Conservation (phyloP, 2,797 vertebrate species). For the Aratinga solstitialis region DNA sequence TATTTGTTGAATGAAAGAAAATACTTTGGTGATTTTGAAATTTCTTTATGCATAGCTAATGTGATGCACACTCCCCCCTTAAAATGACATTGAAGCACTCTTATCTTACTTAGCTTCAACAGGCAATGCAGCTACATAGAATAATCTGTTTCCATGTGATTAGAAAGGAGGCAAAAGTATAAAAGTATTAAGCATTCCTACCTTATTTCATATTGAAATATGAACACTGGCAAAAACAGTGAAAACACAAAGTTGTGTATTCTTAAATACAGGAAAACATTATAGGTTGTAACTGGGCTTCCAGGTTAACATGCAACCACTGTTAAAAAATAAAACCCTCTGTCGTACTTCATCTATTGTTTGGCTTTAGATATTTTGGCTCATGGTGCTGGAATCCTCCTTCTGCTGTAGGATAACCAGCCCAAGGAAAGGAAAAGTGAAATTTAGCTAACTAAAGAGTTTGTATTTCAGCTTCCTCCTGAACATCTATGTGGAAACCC, state of each 20-base stretch:
- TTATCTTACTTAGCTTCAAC: background rate
- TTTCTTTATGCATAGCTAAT: background rate
- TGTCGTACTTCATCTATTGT: rapidly evolving
- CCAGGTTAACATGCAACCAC: rapidly evolving
- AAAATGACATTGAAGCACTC: background rate
- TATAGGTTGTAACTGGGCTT: background rate
- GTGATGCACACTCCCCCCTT: rapidly evolving
- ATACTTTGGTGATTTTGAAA: background rate
- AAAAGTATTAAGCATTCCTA: background rate
- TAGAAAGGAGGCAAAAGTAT: background rate
- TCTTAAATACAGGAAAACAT: background rate
- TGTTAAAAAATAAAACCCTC: background rate
- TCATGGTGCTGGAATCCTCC: background rate
- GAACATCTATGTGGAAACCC: rapidly evolving
- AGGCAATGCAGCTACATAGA: background rate
- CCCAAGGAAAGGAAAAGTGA: background rate
- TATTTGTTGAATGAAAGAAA: background rate
- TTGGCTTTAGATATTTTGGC: background rate
- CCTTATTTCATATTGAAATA: background rate
- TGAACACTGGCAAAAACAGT: background rate
- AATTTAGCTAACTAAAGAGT: background rate
- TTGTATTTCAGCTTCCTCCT: background rate
- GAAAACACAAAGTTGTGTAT: background rate
- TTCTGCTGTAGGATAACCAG: background rate
- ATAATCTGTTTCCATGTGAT: background rate